Evolutionary conservation across 30 jellyfish, hydroid and myxozoan species (phyloP), one percentile per base, ranked within the genome.

Genomic region (Sanderia malayensis): DNA sequence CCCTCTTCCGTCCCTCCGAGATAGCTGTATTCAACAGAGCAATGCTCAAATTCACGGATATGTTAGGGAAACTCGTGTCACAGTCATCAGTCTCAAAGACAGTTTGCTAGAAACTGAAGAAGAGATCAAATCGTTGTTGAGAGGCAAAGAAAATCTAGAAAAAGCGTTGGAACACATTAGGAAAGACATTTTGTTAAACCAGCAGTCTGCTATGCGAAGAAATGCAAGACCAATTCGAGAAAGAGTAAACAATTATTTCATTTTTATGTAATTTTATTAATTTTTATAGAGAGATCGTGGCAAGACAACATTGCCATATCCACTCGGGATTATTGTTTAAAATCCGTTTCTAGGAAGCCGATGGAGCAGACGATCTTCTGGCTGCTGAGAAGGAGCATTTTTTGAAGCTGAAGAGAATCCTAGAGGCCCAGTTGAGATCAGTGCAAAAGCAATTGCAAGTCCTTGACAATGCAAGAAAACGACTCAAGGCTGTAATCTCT

Each of bases 1-100:
- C 44, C 97, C 97, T 4, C 71, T 88, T 37, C 97, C 97, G 1
- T 81, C 97, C 19, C 81, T 88, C 24, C 44, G 95, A 67, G 97
- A 88, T 64, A 81, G 60, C 68, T 81, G 95, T 30, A 82, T 81
- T 30, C 97, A 81, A 49, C 95, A 74, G 34, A 88, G 95, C 67
- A 88, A 88, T 81, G 87, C 87, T 27, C 93, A 88, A 17, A 67
- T 88, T 11, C 95, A 81, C 44, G 71, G 88, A 27, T 88, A 88
- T 69, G 83, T 76, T 22, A 68, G 97, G 68, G 80, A 88, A 44
- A 75, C 94, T 1, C 73, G 97, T 10, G 28, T 73, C n/a, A 88
- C 81, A 58, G 95, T 88, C 32, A 82, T 64, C 32, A 88, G 75
- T 23, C 87, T 88, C 10, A 69, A 82, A 21, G 89, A 88, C 58